Evolutionary conservation across 2,888 invertebrate genomes (phyloP).

Genomic region (Agapostemon virescens): DNA sequence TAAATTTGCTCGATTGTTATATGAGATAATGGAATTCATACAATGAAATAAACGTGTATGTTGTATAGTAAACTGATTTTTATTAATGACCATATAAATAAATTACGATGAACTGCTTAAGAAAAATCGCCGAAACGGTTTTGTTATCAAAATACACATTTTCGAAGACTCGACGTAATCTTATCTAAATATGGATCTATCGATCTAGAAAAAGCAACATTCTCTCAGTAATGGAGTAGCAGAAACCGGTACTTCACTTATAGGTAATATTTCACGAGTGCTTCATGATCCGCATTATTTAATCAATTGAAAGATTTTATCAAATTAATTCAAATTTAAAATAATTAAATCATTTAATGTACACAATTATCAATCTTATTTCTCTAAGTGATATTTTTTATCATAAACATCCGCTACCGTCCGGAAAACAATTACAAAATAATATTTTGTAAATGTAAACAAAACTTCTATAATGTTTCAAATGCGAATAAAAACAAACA

Average conservation of each 20-base stretch:
- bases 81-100: background rate
- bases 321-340: conserved; percentile 9
- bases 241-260: conserved; percentile 18
- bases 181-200: conserved; percentile 28
- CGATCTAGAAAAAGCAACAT: conserved; percentile 18
- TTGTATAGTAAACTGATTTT: background rate
- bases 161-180: conserved; percentile 22
- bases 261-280: background rate
- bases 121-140: background rate
- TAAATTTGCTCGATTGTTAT: background rate
- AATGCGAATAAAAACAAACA: no score
- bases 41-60: background rate
- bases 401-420: background rate
- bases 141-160: conserved; percentile 21
- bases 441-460: no score
- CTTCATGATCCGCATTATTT: background rate
- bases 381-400: background rate
- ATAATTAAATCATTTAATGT: background rate
- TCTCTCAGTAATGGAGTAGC: conserved; percentile 4
- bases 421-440: no score
- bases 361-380: background rate
- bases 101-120: background rate
- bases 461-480: no score
- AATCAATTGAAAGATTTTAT: background rate
- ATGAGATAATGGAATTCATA: background rate